Evolutionary conservation across 1,140 invertebrate species (phyloP).

Genomic region (Calycopis cecrops): DNA sequence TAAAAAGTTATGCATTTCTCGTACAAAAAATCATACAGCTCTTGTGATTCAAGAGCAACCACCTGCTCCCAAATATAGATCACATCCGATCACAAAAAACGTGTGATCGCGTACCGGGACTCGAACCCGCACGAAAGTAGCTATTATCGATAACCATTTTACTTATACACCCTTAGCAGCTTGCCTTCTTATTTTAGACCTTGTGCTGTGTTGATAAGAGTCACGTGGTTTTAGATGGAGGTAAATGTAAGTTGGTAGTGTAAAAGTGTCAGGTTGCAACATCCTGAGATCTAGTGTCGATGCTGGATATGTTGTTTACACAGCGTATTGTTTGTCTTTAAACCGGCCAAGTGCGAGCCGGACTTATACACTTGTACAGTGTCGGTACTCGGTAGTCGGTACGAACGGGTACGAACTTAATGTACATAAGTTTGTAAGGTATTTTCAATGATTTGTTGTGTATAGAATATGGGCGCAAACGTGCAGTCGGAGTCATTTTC

Average conservation of each 20-base stretch:
- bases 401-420: too few relatives aligned
- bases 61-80: neutral
- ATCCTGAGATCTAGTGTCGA: slow-evolving; percentile 9
- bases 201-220: neutral
- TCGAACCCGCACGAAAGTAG: neutral
- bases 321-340: neutral
- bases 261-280: slow-evolving; percentile 1
- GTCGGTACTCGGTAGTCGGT: too few relatives aligned
- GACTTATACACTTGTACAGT: too few relatives aligned
- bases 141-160: slow-evolving; percentile 4
- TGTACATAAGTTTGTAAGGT: too few relatives aligned
- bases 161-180: neutral
- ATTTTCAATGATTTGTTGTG: too few relatives aligned
- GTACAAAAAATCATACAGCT: too few relatives aligned
- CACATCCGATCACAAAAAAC: slow-evolving; percentile 6
- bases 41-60: neutral
- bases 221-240: neutral
- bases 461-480: too few relatives aligned
- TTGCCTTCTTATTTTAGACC: neutral
- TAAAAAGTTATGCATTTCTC: too few relatives aligned
- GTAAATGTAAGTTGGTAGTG: neutral
- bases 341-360: neutral
- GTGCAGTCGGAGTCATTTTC: too few relatives aligned
- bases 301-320: neutral
- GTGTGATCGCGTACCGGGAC: neutral